These are phyloP conservation scores for Drosophila mauritiana DNA, from an alignment of 1,140 invertebrate genomes.

Conservation along the genomic window DNA sequence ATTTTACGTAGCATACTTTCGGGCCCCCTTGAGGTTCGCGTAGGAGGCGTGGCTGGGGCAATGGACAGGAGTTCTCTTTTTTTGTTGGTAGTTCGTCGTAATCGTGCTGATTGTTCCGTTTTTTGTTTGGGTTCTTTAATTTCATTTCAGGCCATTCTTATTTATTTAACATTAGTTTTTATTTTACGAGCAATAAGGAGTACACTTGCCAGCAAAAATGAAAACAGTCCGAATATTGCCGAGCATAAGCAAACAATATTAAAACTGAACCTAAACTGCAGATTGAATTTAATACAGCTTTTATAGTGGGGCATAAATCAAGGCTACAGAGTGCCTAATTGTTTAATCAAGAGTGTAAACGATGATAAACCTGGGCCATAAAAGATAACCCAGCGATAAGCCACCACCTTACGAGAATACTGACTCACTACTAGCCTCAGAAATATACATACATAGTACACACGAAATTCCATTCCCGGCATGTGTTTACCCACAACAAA, in stretches of 20 bases:
- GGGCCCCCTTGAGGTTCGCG: constrained; percentile 32
- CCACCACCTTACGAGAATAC: constrained; percentile 16
- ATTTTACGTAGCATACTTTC: constrained; percentile 71
- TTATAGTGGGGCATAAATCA: constrained; percentile 40
- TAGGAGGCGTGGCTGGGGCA: background rate
- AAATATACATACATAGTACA: constrained; percentile 6
- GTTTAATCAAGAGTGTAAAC: constrained; percentile 48
- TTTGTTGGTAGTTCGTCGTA: constrained; percentile 27
- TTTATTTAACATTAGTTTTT: constrained; percentile 80
- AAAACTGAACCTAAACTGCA: constrained; percentile 9
- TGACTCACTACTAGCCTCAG: constrained; percentile 26
- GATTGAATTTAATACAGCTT: constrained; percentile 15
- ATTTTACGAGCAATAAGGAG: constrained; percentile 62
- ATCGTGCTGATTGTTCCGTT: constrained; percentile 35
- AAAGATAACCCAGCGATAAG: constrained; percentile 51
- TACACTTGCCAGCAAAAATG: constrained; percentile 5
- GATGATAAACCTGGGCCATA: constrained; percentile 22
- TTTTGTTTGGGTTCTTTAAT: constrained; percentile 49
- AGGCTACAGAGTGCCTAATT: constrained; percentile 28
- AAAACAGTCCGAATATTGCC: background rate
- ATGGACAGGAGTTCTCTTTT: no score
- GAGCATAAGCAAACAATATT: constrained; percentile 36
- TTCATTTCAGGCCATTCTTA: constrained; percentile 70
- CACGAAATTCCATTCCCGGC: constrained; percentile 3
- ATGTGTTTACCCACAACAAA: constrained; percentile 34